Evolutionary conservation across 2,888 invertebrate species (phyloP).

Genomic region (Steinernema scapterisci): DNA sequence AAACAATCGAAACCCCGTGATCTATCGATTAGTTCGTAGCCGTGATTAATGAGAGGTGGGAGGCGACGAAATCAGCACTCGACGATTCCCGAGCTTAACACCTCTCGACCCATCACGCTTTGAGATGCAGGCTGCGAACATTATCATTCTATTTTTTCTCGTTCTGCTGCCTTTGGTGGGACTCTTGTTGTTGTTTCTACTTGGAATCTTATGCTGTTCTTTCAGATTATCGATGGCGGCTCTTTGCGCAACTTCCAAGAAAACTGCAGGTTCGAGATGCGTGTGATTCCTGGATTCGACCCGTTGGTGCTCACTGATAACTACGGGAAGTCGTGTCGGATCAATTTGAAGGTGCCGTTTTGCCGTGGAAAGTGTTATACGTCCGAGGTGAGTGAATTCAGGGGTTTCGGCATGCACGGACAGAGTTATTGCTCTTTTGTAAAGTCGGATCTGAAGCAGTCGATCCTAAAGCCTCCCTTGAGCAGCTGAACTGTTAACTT

Average conservation of each 20-base stretch:
- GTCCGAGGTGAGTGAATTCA: not conserved
- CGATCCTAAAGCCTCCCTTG: not conserved
- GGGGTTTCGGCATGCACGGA: too few relatives aligned
- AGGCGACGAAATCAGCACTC: too few relatives aligned
- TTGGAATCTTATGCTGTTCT: too few relatives aligned
- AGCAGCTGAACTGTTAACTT: not conserved
- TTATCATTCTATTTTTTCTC: too few relatives aligned
- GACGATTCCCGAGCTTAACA: too few relatives aligned
- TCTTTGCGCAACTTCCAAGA: not conserved
- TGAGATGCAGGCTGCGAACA: too few relatives aligned
- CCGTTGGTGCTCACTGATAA: not conserved
- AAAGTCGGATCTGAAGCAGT: too few relatives aligned
- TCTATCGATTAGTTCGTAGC: too few relatives aligned
- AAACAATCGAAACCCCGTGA: too few relatives aligned
- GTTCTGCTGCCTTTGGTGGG: not conserved
- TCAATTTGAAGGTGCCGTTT: constrained; percentile 25
- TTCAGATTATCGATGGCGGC: constrained; percentile 15
- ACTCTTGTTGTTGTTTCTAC: not conserved
- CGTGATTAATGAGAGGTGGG: too few relatives aligned
- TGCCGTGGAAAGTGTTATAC: constrained; percentile 18
- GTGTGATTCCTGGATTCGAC: constrained; percentile 22
- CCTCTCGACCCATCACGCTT: too few relatives aligned
- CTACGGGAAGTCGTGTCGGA: constrained; percentile 20
- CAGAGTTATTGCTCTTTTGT: too few relatives aligned
- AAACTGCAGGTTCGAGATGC: constrained; percentile 24